Base-by-base conservation (phyloP, 2,888 invertebrate species). In the Gisinianus flammeolus region DNA sequence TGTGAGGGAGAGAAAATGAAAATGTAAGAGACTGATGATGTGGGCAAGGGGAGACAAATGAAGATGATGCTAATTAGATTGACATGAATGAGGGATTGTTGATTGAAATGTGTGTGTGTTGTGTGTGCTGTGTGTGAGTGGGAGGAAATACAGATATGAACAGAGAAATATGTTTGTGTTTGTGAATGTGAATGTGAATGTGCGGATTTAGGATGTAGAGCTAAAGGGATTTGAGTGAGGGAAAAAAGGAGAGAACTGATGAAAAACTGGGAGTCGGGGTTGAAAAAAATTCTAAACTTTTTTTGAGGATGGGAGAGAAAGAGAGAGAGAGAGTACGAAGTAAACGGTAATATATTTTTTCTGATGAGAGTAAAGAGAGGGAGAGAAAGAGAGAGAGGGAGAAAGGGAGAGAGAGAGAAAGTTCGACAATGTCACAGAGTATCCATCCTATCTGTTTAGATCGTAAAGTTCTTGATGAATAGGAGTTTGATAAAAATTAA, bases 401-500 rank as follows among this genome's bases (percentile, higher is more conserved):
- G 3, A 52, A 1, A 2, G 28, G 52, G 19, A 70, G 69, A 8
- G 3, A 28, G 58, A 73, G 31, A 22, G 67, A 67, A 67, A 67
- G 67, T 67, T 67, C n/a, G 67, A 67, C 33, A 67, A 28, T 33
- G 31, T 31, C 33, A 67, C 35, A 28, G n/a, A 67, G 67, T 33
- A 33, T 67, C 67, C 67, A 33, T 67, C 67, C 66, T 30, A 16
- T 66, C 67, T 67, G 31, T 33, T 74, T 56, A 33, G 76, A 31
- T 68, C 68, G 58, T 58, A 78, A 73, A 74, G 69, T 78, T 73
- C 78, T 71, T 79, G 77, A 74, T 77, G 77, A 77, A 75, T 71
- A 75, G 77, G 67, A 71, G 73, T 77, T 79, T 77, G 79, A 77
- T 77, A 79, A 80, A 79, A 80, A 80, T 79, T 80, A 80, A 80